Percentiles rank a stretch among this genome's conserved stretches.
phyloP scores from a whole-genome alignment of 2,888 invertebrate genomes.

The Molorchus minor region DNA sequence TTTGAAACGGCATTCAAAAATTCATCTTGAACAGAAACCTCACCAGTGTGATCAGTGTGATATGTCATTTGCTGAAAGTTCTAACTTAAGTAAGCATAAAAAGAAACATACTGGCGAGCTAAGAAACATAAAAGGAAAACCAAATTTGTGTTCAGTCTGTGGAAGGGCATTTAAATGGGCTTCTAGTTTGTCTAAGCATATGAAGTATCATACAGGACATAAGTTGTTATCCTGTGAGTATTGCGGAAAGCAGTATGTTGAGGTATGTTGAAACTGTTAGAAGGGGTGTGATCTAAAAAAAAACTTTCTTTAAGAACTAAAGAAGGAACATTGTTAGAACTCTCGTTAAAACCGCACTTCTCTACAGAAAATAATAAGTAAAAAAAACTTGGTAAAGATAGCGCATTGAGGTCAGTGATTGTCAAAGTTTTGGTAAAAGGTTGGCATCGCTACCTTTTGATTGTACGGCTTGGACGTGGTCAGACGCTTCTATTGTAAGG shows the following conservation, averaged over 20 bases:
- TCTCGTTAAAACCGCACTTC: too few relatives aligned
- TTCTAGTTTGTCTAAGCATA: constrained; percentile 65
- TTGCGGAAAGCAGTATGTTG: constrained; percentile 64
- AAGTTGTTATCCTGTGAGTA: constrained; percentile 63
- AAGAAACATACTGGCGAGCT: constrained; percentile 65
- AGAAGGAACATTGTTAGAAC: too few relatives aligned
- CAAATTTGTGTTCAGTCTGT: constrained; percentile 63
- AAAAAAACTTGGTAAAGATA: too few relatives aligned
- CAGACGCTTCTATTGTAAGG: too few relatives aligned
- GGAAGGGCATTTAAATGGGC: constrained; percentile 65
- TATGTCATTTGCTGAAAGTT: constrained; percentile 65
- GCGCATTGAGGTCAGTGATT: too few relatives aligned
- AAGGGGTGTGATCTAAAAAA: too few relatives aligned
- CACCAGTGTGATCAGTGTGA: constrained; percentile 64
- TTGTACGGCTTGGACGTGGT: too few relatives aligned
- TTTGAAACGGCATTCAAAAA: constrained; percentile 63
- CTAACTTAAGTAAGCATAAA: constrained; percentile 64
- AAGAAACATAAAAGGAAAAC: constrained; percentile 62
- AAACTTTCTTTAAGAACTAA: too few relatives aligned
- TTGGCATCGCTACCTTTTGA: too few relatives aligned
- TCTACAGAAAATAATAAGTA: too few relatives aligned
- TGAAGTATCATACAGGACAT: constrained; percentile 65
- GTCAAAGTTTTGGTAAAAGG: too few relatives aligned
- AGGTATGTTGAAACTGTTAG: constrained; percentile 50
- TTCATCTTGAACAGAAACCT: constrained; percentile 63